Percentiles rank a stretch among this genome's conserved stretches.
These are phyloP conservation scores for Etheostoma perlongum DNA, from an alignment of 2,797 vertebrate species.

Conservation along the genomic window DNA sequence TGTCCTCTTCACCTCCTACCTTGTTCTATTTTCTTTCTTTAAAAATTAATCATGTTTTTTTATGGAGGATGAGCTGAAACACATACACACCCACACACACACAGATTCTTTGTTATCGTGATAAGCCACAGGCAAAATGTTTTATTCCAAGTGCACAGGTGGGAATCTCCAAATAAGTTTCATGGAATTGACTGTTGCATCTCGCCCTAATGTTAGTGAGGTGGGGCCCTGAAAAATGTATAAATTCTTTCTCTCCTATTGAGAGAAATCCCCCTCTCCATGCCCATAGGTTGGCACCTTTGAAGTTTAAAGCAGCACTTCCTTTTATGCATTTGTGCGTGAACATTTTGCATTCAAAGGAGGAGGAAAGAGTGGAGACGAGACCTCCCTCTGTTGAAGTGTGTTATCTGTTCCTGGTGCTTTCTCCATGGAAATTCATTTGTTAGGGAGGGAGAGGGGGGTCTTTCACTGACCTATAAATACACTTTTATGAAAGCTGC, in stretches of 20 bases:
- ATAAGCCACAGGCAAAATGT: constrained; percentile 35
- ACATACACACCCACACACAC: constrained; percentile 3
- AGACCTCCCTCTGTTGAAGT: constrained; percentile 50
- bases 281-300: constrained; percentile 67
- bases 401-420: constrained; percentile 68
- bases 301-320: constrained; percentile 76
- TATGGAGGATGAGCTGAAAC: constrained; percentile 27
- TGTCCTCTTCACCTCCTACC: constrained; percentile 19
- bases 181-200: constrained; percentile 52
- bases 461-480: constrained; percentile 46
- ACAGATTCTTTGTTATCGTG: constrained; percentile 32
- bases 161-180: constrained; percentile 57
- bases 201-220: constrained; percentile 51
- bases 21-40: constrained; percentile 35
- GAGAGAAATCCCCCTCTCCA: constrained; percentile 60
- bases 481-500: constrained; percentile 22
- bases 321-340: constrained; percentile 72
- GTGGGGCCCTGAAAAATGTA: constrained; percentile 57
- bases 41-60: constrained; percentile 43
- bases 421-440: constrained; percentile 63
- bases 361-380: constrained; percentile 41
- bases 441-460: constrained; percentile 27
- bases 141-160: constrained; percentile 47
- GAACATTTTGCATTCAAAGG: constrained; percentile 68
- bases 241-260: constrained; percentile 60